These are phyloP conservation scores for Oryzias javanicus DNA, from an alignment of 2,113 vertebrate species.

Conservation along the genomic window DNA sequence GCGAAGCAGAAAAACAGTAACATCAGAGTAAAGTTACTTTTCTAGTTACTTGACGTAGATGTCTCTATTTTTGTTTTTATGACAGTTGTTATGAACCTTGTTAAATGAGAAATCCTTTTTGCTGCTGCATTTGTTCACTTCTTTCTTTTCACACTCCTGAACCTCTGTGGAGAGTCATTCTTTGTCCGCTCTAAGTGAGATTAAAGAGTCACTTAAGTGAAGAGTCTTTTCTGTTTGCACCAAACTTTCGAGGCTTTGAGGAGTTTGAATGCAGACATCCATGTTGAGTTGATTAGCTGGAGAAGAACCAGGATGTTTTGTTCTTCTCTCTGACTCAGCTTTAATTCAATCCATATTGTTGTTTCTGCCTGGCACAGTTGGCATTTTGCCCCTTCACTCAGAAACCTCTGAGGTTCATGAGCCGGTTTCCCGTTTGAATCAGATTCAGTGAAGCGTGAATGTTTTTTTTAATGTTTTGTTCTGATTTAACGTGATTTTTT, in stretches of 20 bases:
- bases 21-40: no score
- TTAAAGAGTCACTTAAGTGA: neutral
- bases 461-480: no score
- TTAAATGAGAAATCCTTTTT: no score
- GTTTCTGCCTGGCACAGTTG: constrained; percentile 56
- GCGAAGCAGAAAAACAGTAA: no score
- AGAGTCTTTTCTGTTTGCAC: neutral
- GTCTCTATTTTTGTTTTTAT: no score
- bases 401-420: constrained; percentile 31
- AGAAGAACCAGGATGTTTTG: constrained; percentile 45
- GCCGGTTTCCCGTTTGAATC: constrained; percentile 1
- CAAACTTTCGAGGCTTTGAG: constrained; percentile 1
- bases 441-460: constrained; percentile 1
- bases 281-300: constrained; percentile 50
- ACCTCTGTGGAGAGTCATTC: no score
- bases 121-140: no score
- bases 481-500: no score
- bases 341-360: constrained; percentile 78
- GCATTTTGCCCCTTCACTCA: constrained; percentile 33
- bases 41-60: no score
- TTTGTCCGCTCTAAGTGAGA: neutral
- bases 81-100: no score
- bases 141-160: no score
- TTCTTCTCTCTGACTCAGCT: constrained; percentile 61
- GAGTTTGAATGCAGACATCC: constrained; percentile 24